phyloP scores from a whole-genome alignment of 2,888 invertebrate species.

The Pterostichus niger region DNA sequence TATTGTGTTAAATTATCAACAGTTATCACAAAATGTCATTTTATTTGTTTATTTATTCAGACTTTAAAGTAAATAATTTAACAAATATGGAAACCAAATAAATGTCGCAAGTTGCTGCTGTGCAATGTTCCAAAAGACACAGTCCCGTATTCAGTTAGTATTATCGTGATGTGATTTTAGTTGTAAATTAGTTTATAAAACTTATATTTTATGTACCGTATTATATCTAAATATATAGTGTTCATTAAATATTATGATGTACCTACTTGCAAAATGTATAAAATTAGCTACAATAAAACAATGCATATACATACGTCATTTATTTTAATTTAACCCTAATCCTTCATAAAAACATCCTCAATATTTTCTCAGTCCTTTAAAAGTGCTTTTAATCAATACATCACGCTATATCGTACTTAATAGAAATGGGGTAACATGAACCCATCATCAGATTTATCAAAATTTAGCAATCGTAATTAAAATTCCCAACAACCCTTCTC shows the following conservation, averaged over 20 bases:
- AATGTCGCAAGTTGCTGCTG: too few relatives aligned
- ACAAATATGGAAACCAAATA: too few relatives aligned
- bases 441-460: too few relatives aligned
- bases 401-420: too few relatives aligned
- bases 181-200: conserved; percentile 56
- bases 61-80: too few relatives aligned
- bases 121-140: background rate
- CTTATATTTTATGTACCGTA: conserved; percentile 61
- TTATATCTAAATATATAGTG: conserved; percentile 54
- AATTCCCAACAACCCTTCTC: too few relatives aligned
- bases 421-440: too few relatives aligned
- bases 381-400: too few relatives aligned
- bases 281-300: conserved; percentile 62
- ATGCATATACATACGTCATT: conserved; percentile 35
- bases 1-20: too few relatives aligned
- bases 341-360: background rate
- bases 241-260: conserved; percentile 63
- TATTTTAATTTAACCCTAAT: background rate
- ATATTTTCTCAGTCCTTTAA: background rate
- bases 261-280: conserved; percentile 61
- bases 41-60: too few relatives aligned
- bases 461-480: too few relatives aligned
- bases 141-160: conserved; percentile 41
- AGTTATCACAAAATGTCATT: too few relatives aligned
- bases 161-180: conserved; percentile 64